These are phyloP conservation scores for Poecile atricapillus DNA, from an alignment of 2,113 vertebrate species.

Conservation along the genomic window DNA sequence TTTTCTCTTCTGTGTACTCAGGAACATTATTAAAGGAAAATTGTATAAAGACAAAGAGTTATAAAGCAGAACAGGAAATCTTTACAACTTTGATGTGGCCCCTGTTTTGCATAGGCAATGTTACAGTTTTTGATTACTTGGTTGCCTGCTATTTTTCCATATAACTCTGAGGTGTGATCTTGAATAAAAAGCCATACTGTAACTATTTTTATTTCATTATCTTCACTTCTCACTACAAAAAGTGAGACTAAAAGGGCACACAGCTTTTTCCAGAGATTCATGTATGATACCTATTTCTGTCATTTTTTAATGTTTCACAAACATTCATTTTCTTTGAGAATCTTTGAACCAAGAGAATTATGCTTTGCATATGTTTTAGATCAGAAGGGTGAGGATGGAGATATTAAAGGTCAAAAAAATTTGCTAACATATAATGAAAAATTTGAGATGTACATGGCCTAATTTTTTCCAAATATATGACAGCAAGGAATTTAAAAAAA, in stretches of 20 bases:
- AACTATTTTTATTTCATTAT: background rate
- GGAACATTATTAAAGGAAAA: background rate
- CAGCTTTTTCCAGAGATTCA: background rate
- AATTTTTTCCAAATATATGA: background rate
- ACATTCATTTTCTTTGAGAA: background rate
- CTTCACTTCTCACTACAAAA: background rate
- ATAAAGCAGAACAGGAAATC: background rate
- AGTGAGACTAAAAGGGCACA: background rate
- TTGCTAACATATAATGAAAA: background rate
- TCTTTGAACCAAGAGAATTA: background rate
- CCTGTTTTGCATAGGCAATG: background rate
- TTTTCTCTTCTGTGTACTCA: background rate
- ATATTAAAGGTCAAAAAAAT: background rate
- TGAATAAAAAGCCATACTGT: background rate
- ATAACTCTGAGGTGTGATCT: background rate
- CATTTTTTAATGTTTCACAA: background rate
- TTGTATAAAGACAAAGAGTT: background rate
- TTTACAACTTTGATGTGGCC: background rate
- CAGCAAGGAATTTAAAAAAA: background rate
- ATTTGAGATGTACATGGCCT: background rate
- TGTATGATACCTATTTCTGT: background rate
- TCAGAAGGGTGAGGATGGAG: background rate
- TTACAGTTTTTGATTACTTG: background rate
- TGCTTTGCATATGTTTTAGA: background rate
- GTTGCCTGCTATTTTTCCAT: background rate